These are phyloP conservation scores for Prosapia bicincta DNA, from an alignment of 2,888 invertebrate species.

Conservation along the genomic window DNA sequence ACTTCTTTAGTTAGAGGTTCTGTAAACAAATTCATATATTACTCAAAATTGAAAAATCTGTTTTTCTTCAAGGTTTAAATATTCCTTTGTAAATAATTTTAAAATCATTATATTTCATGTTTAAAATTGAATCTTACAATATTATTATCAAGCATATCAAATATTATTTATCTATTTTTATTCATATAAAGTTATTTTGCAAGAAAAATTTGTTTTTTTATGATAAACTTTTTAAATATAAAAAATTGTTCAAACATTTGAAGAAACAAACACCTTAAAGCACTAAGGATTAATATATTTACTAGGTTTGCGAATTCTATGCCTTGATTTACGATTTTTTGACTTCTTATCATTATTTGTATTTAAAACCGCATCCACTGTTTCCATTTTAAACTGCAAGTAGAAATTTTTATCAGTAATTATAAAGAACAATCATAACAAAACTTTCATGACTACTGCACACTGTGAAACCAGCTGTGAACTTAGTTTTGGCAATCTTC, in stretches of 20 bases:
- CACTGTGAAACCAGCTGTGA: not conserved
- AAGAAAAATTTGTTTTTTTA: no score
- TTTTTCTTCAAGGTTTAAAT: no score
- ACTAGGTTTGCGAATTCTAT: not conserved
- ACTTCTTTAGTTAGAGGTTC: conserved; percentile 33
- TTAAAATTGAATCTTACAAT: no score
- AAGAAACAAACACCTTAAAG: not conserved
- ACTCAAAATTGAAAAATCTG: no score
- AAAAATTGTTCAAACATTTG: not conserved
- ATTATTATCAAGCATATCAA: no score
- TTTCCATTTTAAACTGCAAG: not conserved
- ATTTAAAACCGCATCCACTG: not conserved
- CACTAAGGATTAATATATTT: not conserved
- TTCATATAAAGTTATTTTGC: no score
- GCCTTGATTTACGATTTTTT: not conserved
- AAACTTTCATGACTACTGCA: not conserved
- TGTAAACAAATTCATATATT: no score
- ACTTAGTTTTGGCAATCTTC: not conserved
- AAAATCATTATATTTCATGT: no score
- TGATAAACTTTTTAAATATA: not conserved
- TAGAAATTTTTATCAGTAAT: not conserved
- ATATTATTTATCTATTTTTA: no score
- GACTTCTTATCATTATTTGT: not conserved
- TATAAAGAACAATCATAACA: not conserved
- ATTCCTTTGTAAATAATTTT: no score